Base-by-base conservation (phyloP, 2,888 invertebrate species). In the Dexiosoma caninum region DNA sequence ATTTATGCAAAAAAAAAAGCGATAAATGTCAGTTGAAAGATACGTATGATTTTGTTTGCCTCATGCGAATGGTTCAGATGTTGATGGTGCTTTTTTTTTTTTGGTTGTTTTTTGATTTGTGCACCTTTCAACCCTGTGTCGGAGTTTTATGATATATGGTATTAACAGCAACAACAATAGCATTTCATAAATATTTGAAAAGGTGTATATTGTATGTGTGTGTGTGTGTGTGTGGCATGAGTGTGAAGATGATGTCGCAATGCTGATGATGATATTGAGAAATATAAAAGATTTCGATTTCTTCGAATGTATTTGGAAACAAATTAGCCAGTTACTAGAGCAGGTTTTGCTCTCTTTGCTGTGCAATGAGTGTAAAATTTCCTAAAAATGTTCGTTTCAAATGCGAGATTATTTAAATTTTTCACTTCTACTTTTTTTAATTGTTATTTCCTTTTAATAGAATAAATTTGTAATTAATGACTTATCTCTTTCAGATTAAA, bases 21-120 rank as follows among this genome's bases (percentile, higher is more conserved):
- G 49, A 77, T 81, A 77, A 81, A 72, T 77, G 76, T 81, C 80
- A 81, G 80, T 42, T 32, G 46, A 37, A 21, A 53, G 37, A 57
- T 60, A 59, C 55, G 51, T 27, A 69, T 62, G 49, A 62, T 64
- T 69, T 72, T 66, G 49, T 55, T 49, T 57, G 66, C 46, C 74
- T 35, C 57, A 66, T 57, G 37, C 55, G 30, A 71, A n/a, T 44
- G 35, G 14, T 32, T 44, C 16, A 12, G 14, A 5, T 23, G 46
- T 5, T 35, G 49, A 49, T 44, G 60, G 14, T 19, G 55, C 21
- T 59, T 16, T 27, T 55, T n/a, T n/a, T n/a, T n/a, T n/a, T n/a
- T n/a, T n/a, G n/a, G n/a, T n/a, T n/a, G n/a, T 4, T 37, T 32
- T 62, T 55, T n/a, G 44, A 57, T 49, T 57, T 49, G 19, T 3